Percentiles rank a stretch among this genome's conserved stretches.
Evolutionary conservation across 2,888 invertebrate species (phyloP).

Genomic region (Oscheius sp.): DNA sequence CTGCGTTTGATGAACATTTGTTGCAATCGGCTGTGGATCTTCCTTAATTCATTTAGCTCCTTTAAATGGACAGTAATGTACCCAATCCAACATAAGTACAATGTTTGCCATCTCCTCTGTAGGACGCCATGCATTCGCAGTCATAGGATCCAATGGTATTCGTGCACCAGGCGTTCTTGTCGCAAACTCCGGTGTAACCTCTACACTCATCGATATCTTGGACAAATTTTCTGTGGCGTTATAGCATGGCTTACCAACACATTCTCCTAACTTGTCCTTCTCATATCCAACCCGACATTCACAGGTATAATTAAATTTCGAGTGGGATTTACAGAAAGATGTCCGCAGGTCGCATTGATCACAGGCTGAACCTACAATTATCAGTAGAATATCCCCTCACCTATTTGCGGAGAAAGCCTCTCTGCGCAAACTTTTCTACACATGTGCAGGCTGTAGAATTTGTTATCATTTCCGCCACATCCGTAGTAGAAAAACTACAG

Average conservation of each 20-base stretch:
- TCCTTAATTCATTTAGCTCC: slow-evolving; percentile 33
- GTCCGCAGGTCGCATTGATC: slow-evolving; percentile 67
- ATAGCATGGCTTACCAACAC: slow-evolving; percentile 56
- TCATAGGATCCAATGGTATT: slow-evolving; percentile 62
- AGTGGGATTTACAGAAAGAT: slow-evolving; percentile 64
- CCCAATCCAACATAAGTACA: slow-evolving; percentile 69
- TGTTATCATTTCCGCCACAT: slow-evolving; percentile 69
- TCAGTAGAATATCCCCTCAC: slow-evolving; percentile 34
- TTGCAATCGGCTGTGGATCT: slow-evolving; percentile 62
- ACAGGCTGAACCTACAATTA: slow-evolving; percentile 48
- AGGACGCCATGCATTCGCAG: slow-evolving; percentile 69
- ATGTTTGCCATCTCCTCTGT: slow-evolving; percentile 63
- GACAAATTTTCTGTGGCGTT: not conserved
- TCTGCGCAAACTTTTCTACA: slow-evolving; percentile 69
- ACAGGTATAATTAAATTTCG: slow-evolving; percentile 69
- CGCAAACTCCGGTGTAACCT: slow-evolving; percentile 57
- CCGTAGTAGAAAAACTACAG: slow-evolving; percentile 65
- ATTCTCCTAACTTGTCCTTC: slow-evolving; percentile 62
- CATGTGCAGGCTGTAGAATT: slow-evolving; percentile 67
- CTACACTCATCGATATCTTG: slow-evolving; percentile 70
- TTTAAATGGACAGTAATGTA: not conserved
- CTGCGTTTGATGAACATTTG: slow-evolving; percentile 60
- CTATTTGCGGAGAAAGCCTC: slow-evolving; percentile 66
- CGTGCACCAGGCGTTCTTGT: slow-evolving; percentile 66
- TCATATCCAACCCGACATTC: slow-evolving; percentile 66